phyloP scores from a whole-genome alignment of 2,797 vertebrate genomes.

The Anguilla pacifica region DNA sequence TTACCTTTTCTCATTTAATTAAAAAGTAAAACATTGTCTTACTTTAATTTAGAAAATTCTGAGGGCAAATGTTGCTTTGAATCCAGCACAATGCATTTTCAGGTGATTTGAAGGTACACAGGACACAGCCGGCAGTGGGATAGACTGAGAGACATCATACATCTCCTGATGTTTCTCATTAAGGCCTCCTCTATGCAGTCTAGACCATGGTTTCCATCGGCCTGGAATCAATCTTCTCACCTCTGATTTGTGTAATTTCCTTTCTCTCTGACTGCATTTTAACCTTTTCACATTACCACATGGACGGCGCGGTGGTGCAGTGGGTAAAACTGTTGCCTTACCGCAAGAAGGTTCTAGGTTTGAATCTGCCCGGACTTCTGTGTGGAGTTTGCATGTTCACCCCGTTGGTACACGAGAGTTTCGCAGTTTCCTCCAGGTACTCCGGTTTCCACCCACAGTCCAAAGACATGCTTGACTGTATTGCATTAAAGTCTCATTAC shows the following conservation, averaged over 20 bases:
- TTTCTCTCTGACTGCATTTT: constrained; percentile 61
- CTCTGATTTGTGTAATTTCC: constrained; percentile 74
- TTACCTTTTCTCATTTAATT: too few species aligned
- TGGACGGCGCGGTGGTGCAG: constrained; percentile 37
- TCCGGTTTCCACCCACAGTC: too few species aligned
- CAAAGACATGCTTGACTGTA: constrained; percentile 14
- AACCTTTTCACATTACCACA: constrained; percentile 68
- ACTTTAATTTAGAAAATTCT: too few species aligned
- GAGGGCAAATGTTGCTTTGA: neutral
- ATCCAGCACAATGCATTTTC: neutral
- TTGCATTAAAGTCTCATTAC: neutral
- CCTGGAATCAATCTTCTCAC: constrained; percentile 72
- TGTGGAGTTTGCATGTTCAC: too few species aligned
- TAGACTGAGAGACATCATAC: neutral
- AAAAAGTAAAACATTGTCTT: too few species aligned
- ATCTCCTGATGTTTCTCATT: neutral
- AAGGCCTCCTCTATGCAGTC: constrained; percentile 66
- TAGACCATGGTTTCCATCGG: constrained; percentile 42
- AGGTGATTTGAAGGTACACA: neutral
- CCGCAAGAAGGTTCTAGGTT: too few species aligned
- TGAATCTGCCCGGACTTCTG: too few species aligned
- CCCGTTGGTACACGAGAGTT: too few species aligned
- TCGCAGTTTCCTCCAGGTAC: too few species aligned
- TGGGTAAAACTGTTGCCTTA: too few species aligned
- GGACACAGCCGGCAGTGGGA: neutral